Evolutionary conservation across 2,888 invertebrate species (phyloP).

Genomic region (Smittia sp.): DNA sequence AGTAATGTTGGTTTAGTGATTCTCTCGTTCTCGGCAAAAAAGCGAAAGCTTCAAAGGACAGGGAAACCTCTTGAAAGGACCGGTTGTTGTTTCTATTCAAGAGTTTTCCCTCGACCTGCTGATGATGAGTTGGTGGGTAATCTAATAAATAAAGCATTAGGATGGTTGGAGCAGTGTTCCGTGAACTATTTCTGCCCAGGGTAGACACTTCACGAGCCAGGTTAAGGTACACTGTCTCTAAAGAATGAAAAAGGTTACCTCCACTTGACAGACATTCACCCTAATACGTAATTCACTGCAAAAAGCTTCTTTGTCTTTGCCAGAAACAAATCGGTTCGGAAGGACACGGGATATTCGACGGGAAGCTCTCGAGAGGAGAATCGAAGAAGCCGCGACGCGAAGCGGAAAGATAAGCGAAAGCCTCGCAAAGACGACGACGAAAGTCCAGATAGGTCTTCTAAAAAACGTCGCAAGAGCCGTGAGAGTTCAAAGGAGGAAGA

Average conservation of each 20-base stretch:
- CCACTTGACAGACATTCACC: too few species aligned
- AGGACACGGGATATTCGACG: conserved; percentile 69
- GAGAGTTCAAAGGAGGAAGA: conserved; percentile 46
- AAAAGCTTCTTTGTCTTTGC: background rate
- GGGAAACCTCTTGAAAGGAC: too few species aligned
- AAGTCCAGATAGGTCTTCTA: conserved; percentile 41
- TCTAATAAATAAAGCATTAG: too few species aligned
- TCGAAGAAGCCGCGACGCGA: conserved; percentile 48
- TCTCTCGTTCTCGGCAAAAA: conserved; percentile 43
- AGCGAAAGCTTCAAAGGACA: conserved; percentile 46
- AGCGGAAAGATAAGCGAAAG: conserved; percentile 48
- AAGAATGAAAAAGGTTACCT: too few species aligned
- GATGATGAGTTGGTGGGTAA: too few species aligned
- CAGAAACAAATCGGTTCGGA: conserved; percentile 48
- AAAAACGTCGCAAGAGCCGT: conserved; percentile 42
- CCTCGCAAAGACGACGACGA: conserved; percentile 42
- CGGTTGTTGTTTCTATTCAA: too few species aligned
- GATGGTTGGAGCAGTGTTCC: too few species aligned
- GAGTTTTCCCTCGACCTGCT: too few species aligned
- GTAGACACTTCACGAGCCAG: too few species aligned
- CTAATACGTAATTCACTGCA: background rate
- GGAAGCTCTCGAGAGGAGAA: conserved; percentile 59
- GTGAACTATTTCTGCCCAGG: too few species aligned
- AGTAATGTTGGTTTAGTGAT: conserved; percentile 38
- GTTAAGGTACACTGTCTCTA: too few species aligned